phyloP scores from a whole-genome alignment of 1,140 invertebrate genomes.

The Drosophila nannoptera region DNA sequence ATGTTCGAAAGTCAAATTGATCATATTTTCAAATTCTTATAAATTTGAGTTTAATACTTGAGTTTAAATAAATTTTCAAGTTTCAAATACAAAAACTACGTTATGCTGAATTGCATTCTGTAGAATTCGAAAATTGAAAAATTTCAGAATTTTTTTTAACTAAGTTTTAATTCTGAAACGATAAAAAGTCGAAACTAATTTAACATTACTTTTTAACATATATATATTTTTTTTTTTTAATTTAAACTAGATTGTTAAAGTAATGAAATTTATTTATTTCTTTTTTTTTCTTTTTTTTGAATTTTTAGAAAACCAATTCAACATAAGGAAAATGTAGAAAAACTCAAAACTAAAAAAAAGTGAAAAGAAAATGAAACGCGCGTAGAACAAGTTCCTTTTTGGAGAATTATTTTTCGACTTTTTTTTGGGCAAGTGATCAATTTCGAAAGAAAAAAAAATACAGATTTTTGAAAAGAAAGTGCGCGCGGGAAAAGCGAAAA shows the following conservation, averaged over 20 bases:
- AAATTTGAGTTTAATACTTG: too few relatives aligned
- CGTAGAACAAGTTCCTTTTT: not conserved
- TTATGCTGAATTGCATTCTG: too few relatives aligned
- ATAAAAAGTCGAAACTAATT: too few relatives aligned
- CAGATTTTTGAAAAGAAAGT: not conserved
- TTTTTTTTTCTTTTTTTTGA: too few relatives aligned
- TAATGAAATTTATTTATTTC: too few relatives aligned
- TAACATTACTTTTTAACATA: too few relatives aligned
- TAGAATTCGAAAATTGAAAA: conserved; percentile 3
- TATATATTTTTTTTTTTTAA: too few relatives aligned
- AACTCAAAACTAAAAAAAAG: not conserved
- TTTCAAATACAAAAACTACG: not conserved
- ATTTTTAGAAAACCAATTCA: too few relatives aligned
- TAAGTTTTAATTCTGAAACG: not conserved
- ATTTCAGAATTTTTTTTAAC: not conserved
- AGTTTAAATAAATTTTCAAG: too few relatives aligned
- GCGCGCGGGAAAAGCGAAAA: conserved; percentile 3
- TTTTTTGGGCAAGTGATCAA: not conserved
- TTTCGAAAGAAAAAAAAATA: not conserved
- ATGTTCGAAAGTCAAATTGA: not conserved
- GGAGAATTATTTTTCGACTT: conserved; percentile 1
- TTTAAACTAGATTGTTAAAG: too few relatives aligned
- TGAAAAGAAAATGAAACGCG: not conserved
- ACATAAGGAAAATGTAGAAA: too few relatives aligned
- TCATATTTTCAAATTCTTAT: too few relatives aligned